phyloP scores from a whole-genome alignment of 2,113 vertebrate species.

The Passerina amoena region DNA sequence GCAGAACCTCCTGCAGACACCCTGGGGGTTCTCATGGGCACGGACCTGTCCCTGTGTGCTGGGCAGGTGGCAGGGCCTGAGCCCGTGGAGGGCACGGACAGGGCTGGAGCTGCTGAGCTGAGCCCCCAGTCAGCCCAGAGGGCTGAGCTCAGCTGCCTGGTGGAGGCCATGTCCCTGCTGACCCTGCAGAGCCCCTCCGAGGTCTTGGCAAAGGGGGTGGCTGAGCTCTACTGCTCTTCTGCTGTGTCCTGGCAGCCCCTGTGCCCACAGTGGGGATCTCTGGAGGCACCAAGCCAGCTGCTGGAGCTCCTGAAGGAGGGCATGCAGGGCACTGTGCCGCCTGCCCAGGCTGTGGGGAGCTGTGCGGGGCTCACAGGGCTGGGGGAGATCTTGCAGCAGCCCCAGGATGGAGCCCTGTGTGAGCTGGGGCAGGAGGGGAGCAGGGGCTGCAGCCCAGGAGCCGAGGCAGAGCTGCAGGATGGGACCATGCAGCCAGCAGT shows the following conservation, averaged over 20 bases:
- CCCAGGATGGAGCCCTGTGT: rapidly evolving
- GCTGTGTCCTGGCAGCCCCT: not conserved
- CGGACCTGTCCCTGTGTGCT: rapidly evolving
- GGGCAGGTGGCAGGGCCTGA: not conserved
- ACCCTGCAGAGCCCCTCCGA: not conserved
- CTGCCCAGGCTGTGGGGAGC: not conserved
- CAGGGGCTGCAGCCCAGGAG: not conserved
- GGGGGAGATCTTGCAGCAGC: rapidly evolving
- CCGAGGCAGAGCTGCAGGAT: not conserved
- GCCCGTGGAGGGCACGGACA: rapidly evolving
- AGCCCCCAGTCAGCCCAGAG: rapidly evolving
- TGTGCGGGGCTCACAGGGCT: not conserved
- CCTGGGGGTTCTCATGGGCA: rapidly evolving
- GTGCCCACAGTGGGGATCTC: not conserved
- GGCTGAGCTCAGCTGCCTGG: not conserved
- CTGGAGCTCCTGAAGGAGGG: not conserved
- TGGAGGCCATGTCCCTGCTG: not conserved
- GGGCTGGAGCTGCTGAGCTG: not conserved
- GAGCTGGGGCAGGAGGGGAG: not conserved
- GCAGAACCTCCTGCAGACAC: not conserved
- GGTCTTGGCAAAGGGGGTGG: not conserved
- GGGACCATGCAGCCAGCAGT: too few relatives aligned
- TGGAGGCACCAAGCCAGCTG: not conserved
- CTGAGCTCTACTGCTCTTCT: rapidly evolving
- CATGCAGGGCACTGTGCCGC: rapidly evolving